These are phyloP conservation scores for Emydocephalus ijimae DNA, from an alignment of 2,113 vertebrate genomes.

Conservation along the genomic window DNA sequence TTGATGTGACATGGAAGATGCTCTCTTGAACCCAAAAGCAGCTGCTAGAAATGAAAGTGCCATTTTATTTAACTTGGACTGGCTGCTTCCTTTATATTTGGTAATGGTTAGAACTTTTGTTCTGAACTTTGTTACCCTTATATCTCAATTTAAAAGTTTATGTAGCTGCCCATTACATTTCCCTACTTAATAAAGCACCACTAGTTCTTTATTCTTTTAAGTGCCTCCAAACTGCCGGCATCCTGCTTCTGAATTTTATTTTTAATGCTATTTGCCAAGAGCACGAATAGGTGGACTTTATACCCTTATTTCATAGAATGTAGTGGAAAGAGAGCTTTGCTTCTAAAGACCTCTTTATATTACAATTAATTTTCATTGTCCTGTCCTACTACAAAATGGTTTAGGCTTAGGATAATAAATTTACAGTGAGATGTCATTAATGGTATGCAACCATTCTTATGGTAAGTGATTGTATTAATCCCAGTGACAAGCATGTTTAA, in stretches of 20 bases:
- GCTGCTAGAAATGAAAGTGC: neutral
- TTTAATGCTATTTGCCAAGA: constrained; percentile 43
- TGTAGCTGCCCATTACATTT: neutral
- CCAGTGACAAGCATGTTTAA: neutral
- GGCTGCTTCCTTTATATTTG: constrained; percentile 33
- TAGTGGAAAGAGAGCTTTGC: neutral
- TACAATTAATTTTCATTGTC: neutral
- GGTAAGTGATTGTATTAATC: neutral
- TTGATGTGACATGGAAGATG: neutral
- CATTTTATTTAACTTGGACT: constrained; percentile 30
- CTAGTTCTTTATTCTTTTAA: constrained; percentile 33
- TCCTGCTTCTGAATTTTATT: constrained; percentile 18
- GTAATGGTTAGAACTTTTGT: constrained; percentile 10
- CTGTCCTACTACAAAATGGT: neutral
- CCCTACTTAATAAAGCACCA: constrained; percentile 32
- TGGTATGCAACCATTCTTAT: neutral
- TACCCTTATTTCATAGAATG: neutral
- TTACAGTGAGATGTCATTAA: neutral
- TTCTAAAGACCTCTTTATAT: neutral
- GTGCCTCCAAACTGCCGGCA: constrained; percentile 29
- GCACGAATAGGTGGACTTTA: neutral
- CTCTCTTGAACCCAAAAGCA: neutral
- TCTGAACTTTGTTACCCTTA: neutral
- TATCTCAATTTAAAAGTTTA: constrained; percentile 11
- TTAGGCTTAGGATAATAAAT: neutral